phyloP scores from a whole-genome alignment of 2,797 vertebrate species.

The Darevskia mixta region DNA sequence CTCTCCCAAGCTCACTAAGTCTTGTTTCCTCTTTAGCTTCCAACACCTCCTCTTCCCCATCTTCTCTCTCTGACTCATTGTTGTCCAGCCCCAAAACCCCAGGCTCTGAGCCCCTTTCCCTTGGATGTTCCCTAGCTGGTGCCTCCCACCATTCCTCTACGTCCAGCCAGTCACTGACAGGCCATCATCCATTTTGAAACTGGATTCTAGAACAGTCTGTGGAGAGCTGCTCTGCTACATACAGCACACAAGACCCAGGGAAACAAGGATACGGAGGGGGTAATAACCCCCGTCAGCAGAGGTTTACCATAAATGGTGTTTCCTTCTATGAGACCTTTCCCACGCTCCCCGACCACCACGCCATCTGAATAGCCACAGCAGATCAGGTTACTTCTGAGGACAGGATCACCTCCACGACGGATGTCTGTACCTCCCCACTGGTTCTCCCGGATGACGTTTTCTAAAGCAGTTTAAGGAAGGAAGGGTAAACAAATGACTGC shows the following conservation, averaged over 20 bases:
- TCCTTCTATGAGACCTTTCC: slow-evolving; percentile 91
- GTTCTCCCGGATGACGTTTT: slow-evolving; percentile 92
- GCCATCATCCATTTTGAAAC: neutral
- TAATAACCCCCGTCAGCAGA: rapidly evolving
- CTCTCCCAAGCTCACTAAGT: neutral
- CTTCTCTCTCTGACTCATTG: neutral
- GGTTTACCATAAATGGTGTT: slow-evolving; percentile 89
- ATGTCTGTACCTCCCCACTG: slow-evolving; percentile 94
- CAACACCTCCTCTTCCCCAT: neutral
- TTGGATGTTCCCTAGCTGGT: too few relatives aligned
- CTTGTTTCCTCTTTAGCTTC: neutral
- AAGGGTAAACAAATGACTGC: neutral
- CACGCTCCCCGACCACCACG: slow-evolving; percentile 90
- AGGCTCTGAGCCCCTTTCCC: too few relatives aligned
- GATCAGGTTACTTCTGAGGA: slow-evolving; percentile 92
- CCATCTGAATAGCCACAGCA: slow-evolving; percentile 91
- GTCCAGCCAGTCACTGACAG: too few relatives aligned
- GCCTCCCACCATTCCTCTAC: too few relatives aligned
- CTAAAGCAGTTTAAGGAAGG: slow-evolving; percentile 68
- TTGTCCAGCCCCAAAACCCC: too few relatives aligned
- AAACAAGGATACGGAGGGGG: rapidly evolving
- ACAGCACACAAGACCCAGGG: neutral
- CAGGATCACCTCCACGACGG: slow-evolving; percentile 87
- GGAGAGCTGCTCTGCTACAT: neutral
- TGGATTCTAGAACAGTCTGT: neutral